Conservation (phyloP, 2,797 vertebrate genomes). For the Brachyrhaphis roseni region DNA sequence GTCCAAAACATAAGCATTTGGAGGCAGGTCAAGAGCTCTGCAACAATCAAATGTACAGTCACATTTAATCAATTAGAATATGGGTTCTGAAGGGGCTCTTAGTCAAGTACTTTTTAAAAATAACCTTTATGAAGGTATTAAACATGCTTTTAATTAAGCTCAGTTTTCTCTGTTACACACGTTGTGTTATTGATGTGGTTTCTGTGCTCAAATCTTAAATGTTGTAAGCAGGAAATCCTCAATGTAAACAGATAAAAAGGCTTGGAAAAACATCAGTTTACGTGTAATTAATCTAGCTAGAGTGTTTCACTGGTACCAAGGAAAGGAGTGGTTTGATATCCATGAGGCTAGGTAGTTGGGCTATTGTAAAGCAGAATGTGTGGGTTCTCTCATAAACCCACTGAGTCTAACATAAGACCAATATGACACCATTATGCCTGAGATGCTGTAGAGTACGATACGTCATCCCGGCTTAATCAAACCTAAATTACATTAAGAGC, state of each 20-base stretch:
- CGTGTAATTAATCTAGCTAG: neutral
- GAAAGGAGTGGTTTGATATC: neutral
- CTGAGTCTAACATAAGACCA: neutral
- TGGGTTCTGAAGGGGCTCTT: neutral
- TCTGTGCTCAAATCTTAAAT: neutral
- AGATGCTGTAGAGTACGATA: neutral
- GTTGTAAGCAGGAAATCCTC: neutral
- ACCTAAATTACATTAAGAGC: neutral
- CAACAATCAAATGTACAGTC: neutral
- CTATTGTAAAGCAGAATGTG: neutral
- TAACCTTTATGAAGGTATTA: neutral
- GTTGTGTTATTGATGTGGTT: neutral
- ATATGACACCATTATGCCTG: neutral
- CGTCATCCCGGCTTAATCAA: neutral
- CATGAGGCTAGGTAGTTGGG: neutral
- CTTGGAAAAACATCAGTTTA: neutral
- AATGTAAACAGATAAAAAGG: neutral
- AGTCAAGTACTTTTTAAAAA: neutral
- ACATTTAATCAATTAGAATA: neutral
- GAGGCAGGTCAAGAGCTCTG: constrained; percentile 31
- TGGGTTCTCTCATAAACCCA: neutral
- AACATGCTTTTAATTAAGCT: neutral
- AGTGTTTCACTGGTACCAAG: neutral
- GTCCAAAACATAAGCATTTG: neutral
- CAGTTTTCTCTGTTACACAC: neutral